Evolutionary conservation across 2,113 vertebrate species (phyloP).

Genomic region (Cinclus mexicanus): DNA sequence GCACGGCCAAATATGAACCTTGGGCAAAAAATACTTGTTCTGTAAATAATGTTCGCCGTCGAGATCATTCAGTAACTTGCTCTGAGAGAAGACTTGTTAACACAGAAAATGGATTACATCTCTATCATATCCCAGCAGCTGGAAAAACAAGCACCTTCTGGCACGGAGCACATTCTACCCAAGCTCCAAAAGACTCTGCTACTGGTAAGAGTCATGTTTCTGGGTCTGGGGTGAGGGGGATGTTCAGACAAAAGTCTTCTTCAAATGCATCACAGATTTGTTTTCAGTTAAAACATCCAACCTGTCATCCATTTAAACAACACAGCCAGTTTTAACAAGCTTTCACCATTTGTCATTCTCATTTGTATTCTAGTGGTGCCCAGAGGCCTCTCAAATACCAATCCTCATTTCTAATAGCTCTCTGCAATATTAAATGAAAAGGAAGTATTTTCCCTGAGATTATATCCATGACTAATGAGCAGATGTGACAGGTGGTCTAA

Average conservation of each 20-base stretch:
- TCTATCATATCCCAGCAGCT: conserved; percentile 77
- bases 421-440: not conserved
- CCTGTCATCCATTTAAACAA: not conserved
- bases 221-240: not conserved
- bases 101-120: conserved; percentile 69
- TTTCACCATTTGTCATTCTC: not conserved
- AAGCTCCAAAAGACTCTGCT: conserved; percentile 65
- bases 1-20: conserved; percentile 35
- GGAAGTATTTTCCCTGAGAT: not conserved
- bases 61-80: conserved; percentile 21
- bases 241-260: not conserved
- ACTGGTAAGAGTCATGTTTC: conserved; percentile 67
- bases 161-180: conserved; percentile 69
- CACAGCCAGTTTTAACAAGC: not conserved
- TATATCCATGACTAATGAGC: not conserved
- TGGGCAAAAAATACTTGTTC: conserved; percentile 39
- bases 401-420: not conserved
- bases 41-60: conserved; percentile 42
- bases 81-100: conserved; percentile 37
- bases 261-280: not conserved
- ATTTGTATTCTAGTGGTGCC: not conserved
- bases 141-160: conserved; percentile 82
- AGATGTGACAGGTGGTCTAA: conserved; percentile 39
- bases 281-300: conserved; percentile 3
- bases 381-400: not conserved